Evolutionary conservation across 1,140 invertebrate species (phyloP).

Genomic region (Agraylea sexmaculata): DNA sequence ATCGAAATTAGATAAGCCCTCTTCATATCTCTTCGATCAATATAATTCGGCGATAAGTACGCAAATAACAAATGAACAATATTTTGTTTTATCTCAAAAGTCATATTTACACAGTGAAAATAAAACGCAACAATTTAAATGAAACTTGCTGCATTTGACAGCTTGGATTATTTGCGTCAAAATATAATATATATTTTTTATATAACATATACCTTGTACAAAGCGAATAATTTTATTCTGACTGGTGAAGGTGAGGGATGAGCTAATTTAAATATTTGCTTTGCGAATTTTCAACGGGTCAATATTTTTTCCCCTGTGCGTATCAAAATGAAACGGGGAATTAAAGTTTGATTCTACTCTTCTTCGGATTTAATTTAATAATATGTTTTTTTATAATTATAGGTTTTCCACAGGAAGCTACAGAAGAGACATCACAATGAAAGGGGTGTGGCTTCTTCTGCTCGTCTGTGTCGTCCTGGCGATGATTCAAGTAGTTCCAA

Average conservation of each 20-base stretch:
- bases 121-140: too few species aligned
- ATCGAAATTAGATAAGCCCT: too few species aligned
- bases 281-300: background rate
- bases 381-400: background rate
- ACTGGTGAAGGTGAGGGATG: background rate
- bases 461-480: slow-evolving; percentile 25
- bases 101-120: too few species aligned
- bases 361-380: slow-evolving; percentile 5
- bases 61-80: too few species aligned
- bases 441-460: slow-evolving; percentile 26
- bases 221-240: too few species aligned
- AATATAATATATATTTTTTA: too few species aligned
- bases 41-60: too few species aligned
- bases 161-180: too few species aligned
- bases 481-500: slow-evolving; percentile 22
- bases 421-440: slow-evolving; percentile 22
- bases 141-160: too few species aligned
- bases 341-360: slow-evolving; percentile 5
- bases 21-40: too few species aligned
- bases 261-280: background rate
- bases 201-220: too few species aligned
- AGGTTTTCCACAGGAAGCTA: background rate
- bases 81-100: too few species aligned
- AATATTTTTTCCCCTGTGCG: background rate
- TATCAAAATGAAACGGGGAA: background rate